Conservation (phyloP, 2,113 vertebrate species). For the Cyprinodon tularosa region DNA sequence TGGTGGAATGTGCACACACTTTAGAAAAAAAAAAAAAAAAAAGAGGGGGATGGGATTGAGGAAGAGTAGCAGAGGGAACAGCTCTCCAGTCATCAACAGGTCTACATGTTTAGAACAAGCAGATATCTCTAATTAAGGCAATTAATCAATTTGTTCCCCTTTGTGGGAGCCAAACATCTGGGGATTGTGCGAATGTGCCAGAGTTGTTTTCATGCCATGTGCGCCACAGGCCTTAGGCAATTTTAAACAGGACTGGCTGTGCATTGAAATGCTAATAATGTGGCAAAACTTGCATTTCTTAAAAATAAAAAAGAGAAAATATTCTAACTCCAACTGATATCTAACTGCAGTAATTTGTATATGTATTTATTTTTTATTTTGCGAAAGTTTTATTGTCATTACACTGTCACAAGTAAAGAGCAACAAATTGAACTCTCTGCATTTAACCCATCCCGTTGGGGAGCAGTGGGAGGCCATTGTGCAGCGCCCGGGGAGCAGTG, state of each 20-base stretch:
- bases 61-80: slow-evolving; percentile 4
- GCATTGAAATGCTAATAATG: slow-evolving; percentile 31
- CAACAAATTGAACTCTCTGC: no score
- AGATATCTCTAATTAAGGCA: slow-evolving; percentile 61
- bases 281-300: slow-evolving; percentile 6
- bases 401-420: no score
- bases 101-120: slow-evolving; percentile 48
- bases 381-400: no score
- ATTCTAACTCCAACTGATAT: neutral
- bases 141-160: slow-evolving; percentile 55
- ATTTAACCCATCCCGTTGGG: no score
- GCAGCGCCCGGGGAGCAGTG: no score
- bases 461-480: no score
- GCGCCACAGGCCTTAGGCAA: slow-evolving; percentile 19
- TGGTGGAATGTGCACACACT: slow-evolving; percentile 59
- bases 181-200: slow-evolving; percentile 2
- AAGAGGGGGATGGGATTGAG: slow-evolving; percentile 30
- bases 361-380: neutral
- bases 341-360: neutral
- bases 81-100: slow-evolving; percentile 37
- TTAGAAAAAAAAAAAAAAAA: slow-evolving; percentile 1
- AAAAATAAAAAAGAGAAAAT: neutral
- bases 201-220: slow-evolving; percentile 25
- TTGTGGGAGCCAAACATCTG: slow-evolving; percentile 59
- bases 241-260: slow-evolving; percentile 40